Percentiles rank a stretch among this genome's conserved stretches.
phyloP scores from a whole-genome alignment of 2,113 vertebrate species.

The Cheirogaleus medius region DNA sequence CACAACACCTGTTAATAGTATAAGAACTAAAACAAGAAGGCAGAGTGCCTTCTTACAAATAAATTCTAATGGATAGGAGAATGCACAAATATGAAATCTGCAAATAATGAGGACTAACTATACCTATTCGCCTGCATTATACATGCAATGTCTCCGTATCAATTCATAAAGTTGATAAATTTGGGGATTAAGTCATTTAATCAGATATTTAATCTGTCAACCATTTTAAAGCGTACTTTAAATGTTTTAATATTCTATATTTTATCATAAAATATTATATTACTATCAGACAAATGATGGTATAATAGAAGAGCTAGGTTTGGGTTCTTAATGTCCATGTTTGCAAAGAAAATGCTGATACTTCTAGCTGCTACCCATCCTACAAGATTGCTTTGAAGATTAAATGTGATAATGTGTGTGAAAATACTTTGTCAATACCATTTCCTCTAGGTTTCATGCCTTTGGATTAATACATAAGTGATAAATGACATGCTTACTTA shows the following conservation, averaged over 20 bases:
- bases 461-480: neutral
- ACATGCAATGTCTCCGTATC: neutral
- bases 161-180: neutral
- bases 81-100: neutral
- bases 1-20: neutral
- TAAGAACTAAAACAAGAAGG: neutral
- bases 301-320: neutral
- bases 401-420: neutral
- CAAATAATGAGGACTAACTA: neutral
- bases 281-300: neutral
- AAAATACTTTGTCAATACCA: neutral
- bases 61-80: neutral
- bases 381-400: neutral
- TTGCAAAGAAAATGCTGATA: neutral
- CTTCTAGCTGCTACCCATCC: neutral
- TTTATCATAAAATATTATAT: neutral
- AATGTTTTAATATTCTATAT: neutral
- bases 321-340: neutral
- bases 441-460: neutral
- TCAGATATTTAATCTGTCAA: neutral
- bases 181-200: neutral
- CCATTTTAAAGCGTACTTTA: neutral
- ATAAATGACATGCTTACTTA: constrained; percentile 58
- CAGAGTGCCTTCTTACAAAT: neutral
- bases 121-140: neutral